Percentiles rank a stretch among this genome's conserved stretches.
These are phyloP conservation scores for Thera britannica DNA, from an alignment of 2,888 invertebrate species.

Conservation along the genomic window DNA sequence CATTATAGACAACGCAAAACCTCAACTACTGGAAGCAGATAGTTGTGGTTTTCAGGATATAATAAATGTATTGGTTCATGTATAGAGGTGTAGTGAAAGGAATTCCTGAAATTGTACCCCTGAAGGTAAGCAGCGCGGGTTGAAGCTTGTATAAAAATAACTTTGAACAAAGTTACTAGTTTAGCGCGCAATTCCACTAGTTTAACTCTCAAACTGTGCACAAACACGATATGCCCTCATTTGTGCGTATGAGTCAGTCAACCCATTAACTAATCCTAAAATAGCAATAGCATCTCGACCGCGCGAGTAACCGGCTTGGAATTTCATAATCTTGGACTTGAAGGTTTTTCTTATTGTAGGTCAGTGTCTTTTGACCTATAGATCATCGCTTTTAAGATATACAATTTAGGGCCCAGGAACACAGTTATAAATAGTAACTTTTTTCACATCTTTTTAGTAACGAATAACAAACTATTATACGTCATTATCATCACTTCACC, in stretches of 20 bases:
- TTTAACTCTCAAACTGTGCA: neutral
- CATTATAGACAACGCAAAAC: no score
- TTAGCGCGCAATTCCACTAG: neutral
- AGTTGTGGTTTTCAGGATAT: no score
- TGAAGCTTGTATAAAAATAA: no score
- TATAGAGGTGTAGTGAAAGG: no score
- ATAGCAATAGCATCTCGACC: conserved; percentile 52
- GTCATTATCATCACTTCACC: no score
- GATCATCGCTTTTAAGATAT: neutral
- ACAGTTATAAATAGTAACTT: neutral
- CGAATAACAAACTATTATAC: no score
- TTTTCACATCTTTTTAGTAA: neutral
- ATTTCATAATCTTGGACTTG: conserved; percentile 44
- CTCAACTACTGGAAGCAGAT: no score
- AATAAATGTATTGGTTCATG: no score
- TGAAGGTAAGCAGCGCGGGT: no score
- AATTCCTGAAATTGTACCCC: no score
- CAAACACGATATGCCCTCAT: conserved; percentile 22
- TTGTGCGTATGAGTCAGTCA: conserved; percentile 39
- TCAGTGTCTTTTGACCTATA: conserved; percentile 25
- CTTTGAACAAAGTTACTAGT: no score
- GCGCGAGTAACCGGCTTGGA: conserved; percentile 52
- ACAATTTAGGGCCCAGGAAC: neutral
- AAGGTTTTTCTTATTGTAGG: conserved; percentile 39
- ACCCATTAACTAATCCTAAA: conserved; percentile 49